Base-by-base conservation (phyloP, 2,888 invertebrate genomes). In the Pseudococcus longispinus region DNA sequence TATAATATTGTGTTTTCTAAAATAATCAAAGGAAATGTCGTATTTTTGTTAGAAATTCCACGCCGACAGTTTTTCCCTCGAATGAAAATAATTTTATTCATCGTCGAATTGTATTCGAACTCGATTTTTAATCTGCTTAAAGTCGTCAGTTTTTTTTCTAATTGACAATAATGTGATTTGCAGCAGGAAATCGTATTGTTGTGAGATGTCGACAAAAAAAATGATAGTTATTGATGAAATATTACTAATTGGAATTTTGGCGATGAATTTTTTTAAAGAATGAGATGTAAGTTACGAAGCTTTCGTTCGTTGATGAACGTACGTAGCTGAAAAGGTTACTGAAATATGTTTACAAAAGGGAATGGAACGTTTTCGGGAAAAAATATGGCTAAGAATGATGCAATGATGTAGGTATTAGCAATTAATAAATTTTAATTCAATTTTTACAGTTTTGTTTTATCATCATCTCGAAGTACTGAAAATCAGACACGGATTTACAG, bases 21-120 rank as follows among this genome's bases (percentile, higher is more conserved):
- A 86, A 86, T 86, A 86, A 86, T 86, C 86, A 77, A 51, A 86
- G 86, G 20, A 86, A 86, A 86, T 55, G 86, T 86, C 86, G 77
- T 86, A 86, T 86, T 86, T 86, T 86, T 74, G 77, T 86, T 51
- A 15, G 77, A 74, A 65, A 70, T 44, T 44, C 44, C 32, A 32
- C 51, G 60, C 44, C 83, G 83, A 83, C 83, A 83, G 44, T 83
- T 46, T 46, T 83, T 83, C 83, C 51, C 82, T 23, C 29, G 18
- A 70, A 70, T 29, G 70, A 70, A 70, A 70, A 70, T 70, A 70
- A 70, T 70, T 70, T 29, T 32, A 70, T 70, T 70, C 70, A 70
- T 70, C 29, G 70, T 29, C 29, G 9, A 1, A 70, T 70, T 70
- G 70, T 23, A 60, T 60, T 60, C 60, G 60, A 6, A 23, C 23